Percentiles rank a stretch among this genome's conserved stretches.
Evolutionary conservation across 1,140 invertebrate genomes (phyloP).

Genomic region (Rhopalosiphum maidis): DNA sequence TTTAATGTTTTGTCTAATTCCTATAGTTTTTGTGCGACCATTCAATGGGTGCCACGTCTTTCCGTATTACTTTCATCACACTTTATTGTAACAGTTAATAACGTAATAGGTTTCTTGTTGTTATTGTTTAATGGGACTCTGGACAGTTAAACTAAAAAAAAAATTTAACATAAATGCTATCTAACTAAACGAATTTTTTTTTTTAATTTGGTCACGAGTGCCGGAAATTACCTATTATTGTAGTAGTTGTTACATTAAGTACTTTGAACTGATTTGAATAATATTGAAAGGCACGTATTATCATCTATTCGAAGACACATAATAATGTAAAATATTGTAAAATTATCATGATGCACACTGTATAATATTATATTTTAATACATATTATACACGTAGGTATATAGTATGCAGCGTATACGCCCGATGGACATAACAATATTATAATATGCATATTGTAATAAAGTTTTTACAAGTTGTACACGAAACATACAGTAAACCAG

Average conservation of each 20-base stretch:
- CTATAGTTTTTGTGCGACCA: not conserved
- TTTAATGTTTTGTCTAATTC: not conserved
- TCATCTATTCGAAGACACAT: too few species aligned
- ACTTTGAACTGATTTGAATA: not conserved
- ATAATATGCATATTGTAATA: constrained; percentile 1
- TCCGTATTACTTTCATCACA: not conserved
- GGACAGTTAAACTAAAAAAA: not conserved
- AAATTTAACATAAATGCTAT: too few species aligned
- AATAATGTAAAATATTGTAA: not conserved
- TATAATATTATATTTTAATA: not conserved
- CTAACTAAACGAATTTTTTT: not conserved
- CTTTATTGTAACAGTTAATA: not conserved
- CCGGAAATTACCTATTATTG: not conserved
- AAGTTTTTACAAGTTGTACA: not conserved
- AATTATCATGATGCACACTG: not conserved
- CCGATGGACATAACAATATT: constrained; percentile 5
- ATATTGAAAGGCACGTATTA: not conserved
- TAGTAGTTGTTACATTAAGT: not conserved
- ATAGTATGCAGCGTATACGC: not conserved
- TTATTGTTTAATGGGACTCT: not conserved
- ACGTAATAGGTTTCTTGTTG: not conserved
- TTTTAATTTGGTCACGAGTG: not conserved
- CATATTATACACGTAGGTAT: not conserved
- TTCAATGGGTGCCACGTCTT: not conserved
- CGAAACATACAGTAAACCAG: not conserved